Base-by-base conservation (phyloP, 2,113 vertebrate species). In the Bos javanicus region DNA sequence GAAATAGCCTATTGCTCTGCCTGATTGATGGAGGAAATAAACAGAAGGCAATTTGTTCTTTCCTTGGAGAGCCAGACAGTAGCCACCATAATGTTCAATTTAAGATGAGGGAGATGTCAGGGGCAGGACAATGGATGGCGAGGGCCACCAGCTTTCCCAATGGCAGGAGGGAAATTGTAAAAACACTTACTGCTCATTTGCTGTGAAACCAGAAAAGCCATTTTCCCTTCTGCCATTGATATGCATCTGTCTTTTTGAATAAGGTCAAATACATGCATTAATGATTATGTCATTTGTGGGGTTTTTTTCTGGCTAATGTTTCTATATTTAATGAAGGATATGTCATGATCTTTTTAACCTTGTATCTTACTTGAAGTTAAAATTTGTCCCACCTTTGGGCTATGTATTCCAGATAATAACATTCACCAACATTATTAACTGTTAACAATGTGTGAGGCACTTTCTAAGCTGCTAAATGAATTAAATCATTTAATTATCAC, bases 21-120 rank as follows among this genome's bases (percentile, higher is more conserved):
- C 87, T 98, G 97, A 98, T 82, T 90, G 85, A 98, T 96, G 80
- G 87, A 39, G 76, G 96, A 92, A 93, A 97, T 95, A 97, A 97
- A 87, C 84, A 97, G 95, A 90, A 95, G 86, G 92, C 92, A 90
- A 95, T 98, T 97, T 96, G 90, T 97, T 28, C 95, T 81, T 85
- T 84, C 97, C 96, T 97, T 64, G 57, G 95, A 96, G 84, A 95
- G 74, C 3, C 56, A 60, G 95, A 85, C 48, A 96, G 84, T 54
- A 71, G 95, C 80, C 90, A 85, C 96, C 25, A 25, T 90, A 97
- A 95, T 52, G 87, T 85, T 81, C 90, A 56, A 48, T 92, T 96
- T 84, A 50, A 50, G 87, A 82, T 60, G 96, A 94, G 82, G 87
- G 92, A 90, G 57, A 95, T 50, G 87, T 90, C 96, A 82, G 89